Conservation (phyloP, 2,113 vertebrate species). For the Pelmatolapia mariae region DNA sequence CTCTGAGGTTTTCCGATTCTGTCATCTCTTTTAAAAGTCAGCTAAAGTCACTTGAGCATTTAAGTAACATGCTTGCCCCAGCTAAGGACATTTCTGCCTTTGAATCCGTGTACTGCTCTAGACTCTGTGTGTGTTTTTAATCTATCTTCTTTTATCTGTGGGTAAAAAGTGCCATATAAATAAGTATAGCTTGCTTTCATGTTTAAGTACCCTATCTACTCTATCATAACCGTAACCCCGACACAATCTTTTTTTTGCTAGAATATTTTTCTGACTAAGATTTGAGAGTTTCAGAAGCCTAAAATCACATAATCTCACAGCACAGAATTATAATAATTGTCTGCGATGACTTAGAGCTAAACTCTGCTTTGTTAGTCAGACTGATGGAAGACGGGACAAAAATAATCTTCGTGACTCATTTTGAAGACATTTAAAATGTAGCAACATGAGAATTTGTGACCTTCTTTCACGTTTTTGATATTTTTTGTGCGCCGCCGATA, state of each 20-base stretch:
- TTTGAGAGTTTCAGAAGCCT: background rate
- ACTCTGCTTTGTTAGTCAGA: background rate
- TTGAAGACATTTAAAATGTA: background rate
- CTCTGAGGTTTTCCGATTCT: background rate
- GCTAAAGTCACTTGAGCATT: background rate
- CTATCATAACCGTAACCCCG: background rate
- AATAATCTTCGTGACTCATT: background rate
- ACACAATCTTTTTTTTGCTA: rapidly evolving
- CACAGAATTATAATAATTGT: background rate
- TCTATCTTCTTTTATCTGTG: rapidly evolving
- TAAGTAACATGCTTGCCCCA: too few species aligned
- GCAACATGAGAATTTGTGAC: background rate
- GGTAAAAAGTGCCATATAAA: rapidly evolving
- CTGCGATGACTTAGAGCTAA: background rate
- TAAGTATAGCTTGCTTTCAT: background rate
- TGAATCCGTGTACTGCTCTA: rapidly evolving
- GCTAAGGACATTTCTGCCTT: background rate
- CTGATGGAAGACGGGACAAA: background rate
- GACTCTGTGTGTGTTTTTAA: background rate
- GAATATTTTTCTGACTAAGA: background rate
- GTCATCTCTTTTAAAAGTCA: background rate
- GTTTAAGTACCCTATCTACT: background rate
- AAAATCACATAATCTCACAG: background rate
- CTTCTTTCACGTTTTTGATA: background rate
- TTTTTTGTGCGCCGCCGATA: background rate